Conservation (phyloP, 2,113 vertebrate species). For the Istiophorus platypterus region DNA sequence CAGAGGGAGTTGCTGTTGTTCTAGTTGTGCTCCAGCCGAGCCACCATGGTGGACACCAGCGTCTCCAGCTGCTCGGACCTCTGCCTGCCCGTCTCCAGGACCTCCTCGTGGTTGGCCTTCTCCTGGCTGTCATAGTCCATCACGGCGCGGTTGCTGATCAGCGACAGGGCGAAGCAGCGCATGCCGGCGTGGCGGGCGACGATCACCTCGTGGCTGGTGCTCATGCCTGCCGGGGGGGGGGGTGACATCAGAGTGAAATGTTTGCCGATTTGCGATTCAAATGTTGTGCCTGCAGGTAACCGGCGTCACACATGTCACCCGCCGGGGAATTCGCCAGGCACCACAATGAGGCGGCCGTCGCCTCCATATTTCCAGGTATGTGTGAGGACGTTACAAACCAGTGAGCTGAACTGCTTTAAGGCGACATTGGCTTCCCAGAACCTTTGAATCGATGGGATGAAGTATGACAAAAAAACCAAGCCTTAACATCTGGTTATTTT, state of each 20-base stretch:
- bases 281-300: too few species aligned
- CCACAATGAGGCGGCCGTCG: too few species aligned
- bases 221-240: conserved; percentile 87
- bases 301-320: too few species aligned
- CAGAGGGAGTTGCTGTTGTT: conserved; percentile 42
- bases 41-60: conserved; percentile 84
- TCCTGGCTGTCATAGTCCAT: conserved; percentile 86
- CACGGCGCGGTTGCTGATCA: conserved; percentile 90
- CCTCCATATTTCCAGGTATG: too few species aligned
- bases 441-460: too few species aligned
- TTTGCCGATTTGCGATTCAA: too few species aligned
- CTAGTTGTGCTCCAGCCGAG: conserved; percentile 73
- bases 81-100: conserved; percentile 84
- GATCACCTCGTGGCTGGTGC: conserved; percentile 93
- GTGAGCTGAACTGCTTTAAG: too few species aligned
- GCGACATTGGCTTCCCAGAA: too few species aligned
- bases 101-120: conserved; percentile 91
- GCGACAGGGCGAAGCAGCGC: conserved; percentile 91
- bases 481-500: too few species aligned
- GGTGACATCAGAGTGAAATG: not conserved
- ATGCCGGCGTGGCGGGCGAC: conserved; percentile 91
- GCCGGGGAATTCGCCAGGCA: too few species aligned
- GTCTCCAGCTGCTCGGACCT: conserved; percentile 84
- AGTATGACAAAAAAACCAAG: too few species aligned
- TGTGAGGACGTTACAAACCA: too few species aligned